Base-by-base conservation (phyloP, 1,140 invertebrate genomes). In the Calosoma granatense region DNA sequence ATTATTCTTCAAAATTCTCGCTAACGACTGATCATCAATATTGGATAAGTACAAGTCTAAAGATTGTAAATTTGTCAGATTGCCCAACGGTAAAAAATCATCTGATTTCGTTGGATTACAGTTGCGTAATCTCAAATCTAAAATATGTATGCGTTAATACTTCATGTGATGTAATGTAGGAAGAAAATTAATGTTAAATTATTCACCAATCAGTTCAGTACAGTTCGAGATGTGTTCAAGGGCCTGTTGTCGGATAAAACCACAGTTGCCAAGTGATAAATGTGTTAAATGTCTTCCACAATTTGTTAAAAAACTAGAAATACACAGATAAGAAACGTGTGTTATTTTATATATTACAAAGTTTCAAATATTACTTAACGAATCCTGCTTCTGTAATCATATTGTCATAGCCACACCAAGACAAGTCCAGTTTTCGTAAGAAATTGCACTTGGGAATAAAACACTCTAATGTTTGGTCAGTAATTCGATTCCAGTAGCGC, bases 341-440 rank as follows among this genome's bases (percentile, higher is more conserved):
- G 58, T 59, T 19, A 43, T 26, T 58, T 39, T 21, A 53, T 61
- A 60, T 47, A 53, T 56, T 20, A 55, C 22, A 57, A 23, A 59
- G 14, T 30, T 21, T 20, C 22, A 53, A 53, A 20, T 76, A 76
- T 76, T 70, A 85, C 83, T 75, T 66, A 30, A 76, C 73, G 60
- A 89, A 78, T 59, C 78, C 73, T 62, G 74, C 60, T 52, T 79
- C 65, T 20, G 74, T 74, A 55, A 86, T 79, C 59, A 77, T 78
- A 53, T 77, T 73, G 67, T 88, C 83, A 59, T 81, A 84, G n/a
- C 88, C 88, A 71, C 90, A 92, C 90, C 91, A 94, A 0, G 89
- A 92, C 0, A 94, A 68, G 75, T 93, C 90, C 12, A 94, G 65
- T 70, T 84, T 84, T 63, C 85, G 83, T 14, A 93, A 70, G 68